phyloP scores from a whole-genome alignment of 1,140 invertebrate genomes.

The Apis florea region DNA sequence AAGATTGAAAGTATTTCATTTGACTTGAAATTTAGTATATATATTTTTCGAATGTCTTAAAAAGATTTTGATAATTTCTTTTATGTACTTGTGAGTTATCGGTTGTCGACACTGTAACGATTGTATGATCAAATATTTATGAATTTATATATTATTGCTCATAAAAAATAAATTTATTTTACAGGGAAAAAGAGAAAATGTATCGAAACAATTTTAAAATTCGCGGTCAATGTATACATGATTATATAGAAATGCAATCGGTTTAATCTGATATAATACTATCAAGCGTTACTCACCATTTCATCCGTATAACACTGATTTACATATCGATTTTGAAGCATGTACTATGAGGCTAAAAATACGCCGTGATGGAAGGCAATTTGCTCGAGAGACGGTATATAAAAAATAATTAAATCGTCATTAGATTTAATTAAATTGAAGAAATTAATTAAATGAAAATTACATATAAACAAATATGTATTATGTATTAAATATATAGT shows the following conservation, averaged over 20 bases:
- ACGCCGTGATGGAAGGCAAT: constrained; percentile 26
- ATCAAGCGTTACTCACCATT: constrained; percentile 30
- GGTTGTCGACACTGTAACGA: background rate
- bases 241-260: background rate
- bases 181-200: background rate
- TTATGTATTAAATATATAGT: background rate
- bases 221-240: background rate
- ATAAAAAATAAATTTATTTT: background rate
- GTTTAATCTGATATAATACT: constrained; percentile 30
- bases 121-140: background rate
- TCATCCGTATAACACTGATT: constrained; percentile 34
- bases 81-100: background rate
- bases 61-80: background rate
- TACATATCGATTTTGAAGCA: constrained; percentile 46
- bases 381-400: constrained; percentile 22
- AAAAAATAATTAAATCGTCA: background rate
- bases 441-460: background rate
- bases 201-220: background rate
- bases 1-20: background rate
- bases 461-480: background rate
- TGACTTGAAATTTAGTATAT: background rate
- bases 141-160: background rate
- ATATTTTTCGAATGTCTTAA: background rate
- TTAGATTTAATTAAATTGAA: background rate
- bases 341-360: background rate